Base-by-base conservation (phyloP, 2,888 invertebrate genomes). In the Thumatha senex region DNA sequence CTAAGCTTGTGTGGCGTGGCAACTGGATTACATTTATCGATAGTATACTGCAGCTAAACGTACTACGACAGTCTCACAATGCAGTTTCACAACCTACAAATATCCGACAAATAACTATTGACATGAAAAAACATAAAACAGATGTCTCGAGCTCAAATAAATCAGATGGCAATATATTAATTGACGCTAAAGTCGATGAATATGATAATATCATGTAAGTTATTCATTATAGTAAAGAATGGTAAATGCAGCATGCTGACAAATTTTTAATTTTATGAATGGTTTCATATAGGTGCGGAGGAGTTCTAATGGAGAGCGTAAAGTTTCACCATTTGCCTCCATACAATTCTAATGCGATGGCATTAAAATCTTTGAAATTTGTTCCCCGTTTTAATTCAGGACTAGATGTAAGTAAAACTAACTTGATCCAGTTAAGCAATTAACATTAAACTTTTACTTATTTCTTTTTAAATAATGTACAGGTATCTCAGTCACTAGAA, bases 41-140 rank as follows among this genome's bases (percentile, higher is more conserved):
- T 8, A n/a, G 24, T 12, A 93, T 97, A 92, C 82, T 98, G 14
- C 97, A 97, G 84, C 93, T 96, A 53, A 91, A 93, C 43, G 92
- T 95, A 9, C 69, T 96, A 13, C 92, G 93, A 31, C 84, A 93
- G 45, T 89, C 93, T 14, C 87, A 93, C 5, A 89, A 94, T 40
- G 90, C 93, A 0, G 84, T 96, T 0, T 85, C 93, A 36, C 82
- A 95, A 12, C 96, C 96, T 1, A 94, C 93, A 0, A 56, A 52
- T 13, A 67, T 80, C 18, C 61, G 63, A 9, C 58, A 40, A 24
- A 40, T 79, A 9, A 18, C 15, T 7, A 74, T 79, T 7, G 45
- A 77, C 31, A 45, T 70, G 5, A 40, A 48, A 3, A 13, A 60
- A 34, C 75, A 74, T 46, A 7, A 36, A 1, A 44, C 54, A 0